Conservation (phyloP, 1,140 invertebrate species). For the Lamellibrachia luymesi region DNA sequence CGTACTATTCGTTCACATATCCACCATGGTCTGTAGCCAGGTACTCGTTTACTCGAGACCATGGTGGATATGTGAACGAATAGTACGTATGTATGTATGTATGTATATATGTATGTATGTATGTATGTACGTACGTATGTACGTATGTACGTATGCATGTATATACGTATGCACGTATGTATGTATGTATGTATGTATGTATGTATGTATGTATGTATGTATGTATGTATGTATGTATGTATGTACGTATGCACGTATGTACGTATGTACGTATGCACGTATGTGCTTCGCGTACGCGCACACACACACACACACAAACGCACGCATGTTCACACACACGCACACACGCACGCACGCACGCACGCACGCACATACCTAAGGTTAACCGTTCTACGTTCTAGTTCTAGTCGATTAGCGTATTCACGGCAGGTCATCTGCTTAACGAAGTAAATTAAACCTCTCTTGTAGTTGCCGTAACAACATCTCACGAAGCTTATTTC, state of each 20-base stretch:
- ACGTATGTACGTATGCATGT: not conserved
- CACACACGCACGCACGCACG: not conserved
- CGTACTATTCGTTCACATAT: not conserved
- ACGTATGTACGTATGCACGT: too few relatives aligned
- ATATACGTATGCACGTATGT: not conserved
- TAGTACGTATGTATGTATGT: not conserved
- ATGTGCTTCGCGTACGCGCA: too few relatives aligned
- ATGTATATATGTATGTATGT: not conserved
- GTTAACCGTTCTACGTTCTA: not conserved
- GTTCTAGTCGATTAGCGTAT: not conserved
- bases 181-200: not conserved
- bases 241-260: too few relatives aligned
- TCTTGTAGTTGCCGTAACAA: not conserved
- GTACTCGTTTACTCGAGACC: too few relatives aligned
- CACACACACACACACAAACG: too few relatives aligned
- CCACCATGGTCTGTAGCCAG: too few relatives aligned
- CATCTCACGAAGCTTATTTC: not conserved
- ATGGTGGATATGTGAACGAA: too few relatives aligned
- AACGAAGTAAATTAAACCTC: not conserved
- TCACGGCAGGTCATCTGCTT: not conserved
- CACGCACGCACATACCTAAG: not conserved
- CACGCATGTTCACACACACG: not conserved
- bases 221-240: too few relatives aligned
- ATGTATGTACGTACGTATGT: not conserved
- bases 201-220: too few relatives aligned